Conservation (phyloP, 1,140 invertebrate species). For the Parasteatoda tepidariorum region DNA sequence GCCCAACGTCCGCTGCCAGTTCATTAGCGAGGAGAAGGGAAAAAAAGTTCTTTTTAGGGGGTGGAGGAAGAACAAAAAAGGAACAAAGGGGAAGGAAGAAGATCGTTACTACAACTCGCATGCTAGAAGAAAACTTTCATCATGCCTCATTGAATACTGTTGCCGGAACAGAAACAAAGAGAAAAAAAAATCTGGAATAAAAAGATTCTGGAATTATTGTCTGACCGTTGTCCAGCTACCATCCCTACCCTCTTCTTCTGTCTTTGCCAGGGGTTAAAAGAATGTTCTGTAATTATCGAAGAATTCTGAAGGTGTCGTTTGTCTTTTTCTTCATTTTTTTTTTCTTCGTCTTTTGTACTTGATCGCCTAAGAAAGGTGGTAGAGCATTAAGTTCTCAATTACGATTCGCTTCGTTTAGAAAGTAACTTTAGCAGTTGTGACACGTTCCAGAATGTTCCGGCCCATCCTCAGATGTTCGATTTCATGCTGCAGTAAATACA, state of each 20-base stretch:
- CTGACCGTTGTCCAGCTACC: background rate
- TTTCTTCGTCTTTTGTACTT: background rate
- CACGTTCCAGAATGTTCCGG: background rate
- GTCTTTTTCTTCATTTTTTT: background rate
- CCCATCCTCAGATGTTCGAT: background rate
- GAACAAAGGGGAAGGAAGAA: background rate
- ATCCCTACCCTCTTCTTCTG: background rate
- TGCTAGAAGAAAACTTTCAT: conserved; percentile 19
- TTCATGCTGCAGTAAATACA: background rate
- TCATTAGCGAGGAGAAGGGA: background rate
- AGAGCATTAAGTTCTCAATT: background rate
- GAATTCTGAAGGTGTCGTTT: background rate
- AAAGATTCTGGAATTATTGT: background rate
- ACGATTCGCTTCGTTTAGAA: conserved; percentile 1
- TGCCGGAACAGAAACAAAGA: background rate
- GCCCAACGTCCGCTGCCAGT: background rate
- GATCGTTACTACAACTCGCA: conserved; percentile 10
- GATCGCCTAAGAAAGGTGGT: background rate
- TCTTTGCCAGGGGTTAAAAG: background rate
- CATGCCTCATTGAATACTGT: conserved; percentile 3
- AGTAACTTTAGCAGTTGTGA: conserved; percentile 2
- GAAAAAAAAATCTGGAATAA: background rate
- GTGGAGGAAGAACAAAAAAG: background rate
- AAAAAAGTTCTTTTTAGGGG: background rate
- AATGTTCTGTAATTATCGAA: background rate